Base-by-base conservation (phyloP, 2,797 vertebrate genomes). In the Pseudomugil gertrudae region DNA sequence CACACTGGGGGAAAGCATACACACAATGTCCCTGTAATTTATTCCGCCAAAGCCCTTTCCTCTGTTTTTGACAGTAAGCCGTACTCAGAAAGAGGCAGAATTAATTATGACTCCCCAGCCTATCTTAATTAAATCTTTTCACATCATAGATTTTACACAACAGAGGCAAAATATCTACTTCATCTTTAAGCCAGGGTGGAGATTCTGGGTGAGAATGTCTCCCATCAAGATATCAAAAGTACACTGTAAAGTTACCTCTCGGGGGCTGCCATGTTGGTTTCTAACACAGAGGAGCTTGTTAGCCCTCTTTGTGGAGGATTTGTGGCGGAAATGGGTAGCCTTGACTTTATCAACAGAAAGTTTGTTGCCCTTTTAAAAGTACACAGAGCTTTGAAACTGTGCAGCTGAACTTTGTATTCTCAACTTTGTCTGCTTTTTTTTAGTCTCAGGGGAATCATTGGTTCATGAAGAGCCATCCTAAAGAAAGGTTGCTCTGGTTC, bases 61-160 rank as follows among this genome's bases (percentile, higher is more conserved):
- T 88, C 84, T 88, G 88, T 92, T 92, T 85, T 90, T 90, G 91
- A 92, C 90, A 89, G 90, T 90, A 90, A 79, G 84, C 85, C 81
- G 74, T 70, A 83, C 74, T 85, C 75, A 38, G 78, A 86, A 75
- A 88, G 83, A 78, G 85, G 72, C 85, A 79, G 85, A 94, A 93
- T 93, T 94, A 93, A 94, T 94, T 93, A 93, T 89, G 87, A 88
- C 84, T 89, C 78, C 87, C 89, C 57, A 13, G 78, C 82, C 85
- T 92, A 94, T 95, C 94, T 94, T 94, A 95, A 94, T 94, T 93
- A 94, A 94, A 95, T 94, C 92, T 94, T 93, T 90, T 92, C 89
- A 90, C 90, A 90, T 94, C 90, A 90, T 79, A 87, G 89, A 93
- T 93, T 93, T 90, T 78, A 78, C 79, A 93, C 88, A 94, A 93